phyloP scores from a whole-genome alignment of 1,140 invertebrate species.

The Drosophila ambigua region DNA sequence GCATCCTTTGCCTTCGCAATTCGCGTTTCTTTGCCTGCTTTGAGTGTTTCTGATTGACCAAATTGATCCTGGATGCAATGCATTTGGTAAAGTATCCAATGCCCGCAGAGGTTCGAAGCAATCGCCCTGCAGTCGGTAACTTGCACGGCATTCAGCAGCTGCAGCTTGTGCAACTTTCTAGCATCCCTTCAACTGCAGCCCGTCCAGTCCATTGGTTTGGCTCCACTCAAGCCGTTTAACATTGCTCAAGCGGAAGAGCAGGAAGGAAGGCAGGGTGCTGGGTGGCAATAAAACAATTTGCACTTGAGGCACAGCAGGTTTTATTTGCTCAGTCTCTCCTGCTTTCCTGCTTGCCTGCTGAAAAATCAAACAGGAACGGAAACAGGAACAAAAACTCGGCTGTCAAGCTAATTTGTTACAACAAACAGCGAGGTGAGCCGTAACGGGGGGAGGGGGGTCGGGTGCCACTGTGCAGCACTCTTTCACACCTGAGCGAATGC shows the following conservation, averaged over 20 bases:
- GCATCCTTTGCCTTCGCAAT: too few species aligned
- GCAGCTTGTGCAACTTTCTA: too few species aligned
- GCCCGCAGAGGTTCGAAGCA: too few species aligned
- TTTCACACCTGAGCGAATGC: conserved; percentile 1
- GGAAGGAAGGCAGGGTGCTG: too few species aligned
- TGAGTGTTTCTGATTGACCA: too few species aligned
- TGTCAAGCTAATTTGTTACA: conserved; percentile 44
- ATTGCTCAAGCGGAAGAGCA: background rate
- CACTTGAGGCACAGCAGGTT: conserved; percentile 12
- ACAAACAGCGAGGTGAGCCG: conserved; percentile 9
- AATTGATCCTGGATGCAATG: too few species aligned
- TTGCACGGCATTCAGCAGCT: too few species aligned
- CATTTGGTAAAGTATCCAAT: too few species aligned
- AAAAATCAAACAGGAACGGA: conserved; percentile 13
- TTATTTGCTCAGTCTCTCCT: conserved; percentile 1
- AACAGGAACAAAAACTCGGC: conserved; percentile 9
- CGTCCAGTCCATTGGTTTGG: too few species aligned
- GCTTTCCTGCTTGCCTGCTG: background rate
- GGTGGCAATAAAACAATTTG: conserved; percentile 45
- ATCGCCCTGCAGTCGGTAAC: too few species aligned
- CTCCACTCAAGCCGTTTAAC: background rate
- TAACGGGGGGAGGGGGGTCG: background rate
- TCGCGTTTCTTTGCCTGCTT: too few species aligned
- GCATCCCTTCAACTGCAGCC: too few species aligned
- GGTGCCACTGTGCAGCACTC: background rate